Evolutionary conservation across 2,888 invertebrate species (phyloP).

Genomic region (Eupithecia exiguata): DNA sequence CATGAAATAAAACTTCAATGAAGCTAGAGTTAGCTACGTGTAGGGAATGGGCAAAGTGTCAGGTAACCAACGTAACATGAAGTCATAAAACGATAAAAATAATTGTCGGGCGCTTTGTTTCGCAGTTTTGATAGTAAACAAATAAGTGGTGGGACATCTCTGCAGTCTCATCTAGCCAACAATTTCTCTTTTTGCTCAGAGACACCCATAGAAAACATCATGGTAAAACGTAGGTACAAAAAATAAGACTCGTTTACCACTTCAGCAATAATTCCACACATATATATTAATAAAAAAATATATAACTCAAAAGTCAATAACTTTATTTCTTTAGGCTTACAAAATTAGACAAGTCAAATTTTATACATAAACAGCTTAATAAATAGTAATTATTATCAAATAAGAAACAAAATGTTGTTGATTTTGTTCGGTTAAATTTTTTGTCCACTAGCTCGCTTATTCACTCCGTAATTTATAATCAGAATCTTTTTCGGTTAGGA

Average conservation of each 20-base stretch:
- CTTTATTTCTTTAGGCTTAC: too few relatives aligned
- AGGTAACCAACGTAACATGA: not conserved
- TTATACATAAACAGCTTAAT: too few relatives aligned
- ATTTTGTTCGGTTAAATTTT: too few relatives aligned
- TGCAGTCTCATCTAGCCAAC: not conserved
- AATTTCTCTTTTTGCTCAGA: not conserved
- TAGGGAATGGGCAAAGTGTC: not conserved
- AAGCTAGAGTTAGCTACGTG: not conserved
- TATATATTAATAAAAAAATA: too few relatives aligned
- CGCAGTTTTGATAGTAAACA: not conserved
- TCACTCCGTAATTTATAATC: not conserved
- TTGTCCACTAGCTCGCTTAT: too few relatives aligned
- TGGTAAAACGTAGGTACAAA: not conserved
- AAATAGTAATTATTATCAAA: too few relatives aligned
- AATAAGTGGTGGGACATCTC: not conserved
- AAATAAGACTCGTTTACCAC: not conserved
- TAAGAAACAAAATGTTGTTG: too few relatives aligned
- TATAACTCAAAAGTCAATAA: too few relatives aligned
- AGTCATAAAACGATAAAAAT: not conserved
- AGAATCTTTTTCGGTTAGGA: not conserved
- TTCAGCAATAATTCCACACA: not conserved
- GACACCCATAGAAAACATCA: not conserved
- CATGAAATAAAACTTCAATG: not conserved
- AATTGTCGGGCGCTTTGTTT: not conserved
- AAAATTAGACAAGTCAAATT: too few relatives aligned